Evolutionary conservation across 2,797 vertebrate genomes (phyloP), one percentile per base, ranked within the genome.

Genomic region (Xiphorhynchus erythropygius): DNA sequence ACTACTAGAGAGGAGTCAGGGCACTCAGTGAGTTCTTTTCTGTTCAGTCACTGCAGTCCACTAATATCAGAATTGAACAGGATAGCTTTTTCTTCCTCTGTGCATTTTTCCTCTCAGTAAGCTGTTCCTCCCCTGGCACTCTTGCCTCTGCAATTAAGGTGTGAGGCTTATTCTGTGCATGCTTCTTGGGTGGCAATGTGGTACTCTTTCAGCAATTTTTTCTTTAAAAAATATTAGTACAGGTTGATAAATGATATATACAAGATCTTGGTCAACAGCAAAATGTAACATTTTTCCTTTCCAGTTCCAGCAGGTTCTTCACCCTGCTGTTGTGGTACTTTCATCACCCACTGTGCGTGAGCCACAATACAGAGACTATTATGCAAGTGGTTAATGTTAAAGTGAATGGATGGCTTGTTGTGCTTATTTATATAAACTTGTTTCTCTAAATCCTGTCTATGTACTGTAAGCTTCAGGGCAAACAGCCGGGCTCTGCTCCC

Each of bases 401-500:
- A 93, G 84, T 56, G 68, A 82, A 56, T 35, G 82, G 63, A 55
- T 39, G 81, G 25, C 70, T 92, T 78, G 55, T 91, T 76, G 55
- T 89, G n/a, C 56, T 91, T 87, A 69, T 95, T 93, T 96, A 89
- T 89, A 52, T 63, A 84, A 76, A 68, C 47, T 68, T 63, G 35
- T 79, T 89, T 80, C 41, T 44, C 55, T 60, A 59, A 84, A 63
- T 79, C 41, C 47, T 74, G 37, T 44, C 70, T 69, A 1, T 47
- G 60, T 77, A 59, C 18, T 67, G 74, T 64, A 69, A 77, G 91
- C 89, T 95, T 53, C 87, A 64, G 84, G 84, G 81, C 6, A 2
- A 87, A 63, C 75, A 94, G 71, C 41, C 30, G 5, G 67, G 78
- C 46, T 87, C 30, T 1, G 7, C 62, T 95, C 81, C 84, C 17